Conservation (phyloP, 53 echinoderm and acorn worm species). For the Echinarachnius parma region DNA sequence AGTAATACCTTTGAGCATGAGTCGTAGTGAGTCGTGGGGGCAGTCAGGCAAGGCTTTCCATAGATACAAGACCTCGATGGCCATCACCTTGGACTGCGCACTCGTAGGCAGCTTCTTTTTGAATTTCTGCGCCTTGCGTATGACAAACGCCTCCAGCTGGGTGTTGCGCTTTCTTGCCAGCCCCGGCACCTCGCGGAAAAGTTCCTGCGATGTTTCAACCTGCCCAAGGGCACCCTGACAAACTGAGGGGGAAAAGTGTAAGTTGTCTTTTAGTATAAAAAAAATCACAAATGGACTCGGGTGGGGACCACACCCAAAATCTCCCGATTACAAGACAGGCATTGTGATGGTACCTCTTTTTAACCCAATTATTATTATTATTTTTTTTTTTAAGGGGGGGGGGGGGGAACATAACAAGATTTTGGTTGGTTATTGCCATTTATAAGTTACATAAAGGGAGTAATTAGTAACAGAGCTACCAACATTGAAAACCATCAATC, state of each 20-base stretch:
- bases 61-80: conserved; percentile 88
- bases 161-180: conserved; percentile 77
- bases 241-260: conserved; percentile 44
- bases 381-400: too few species aligned
- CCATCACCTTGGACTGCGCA: conserved; percentile 64
- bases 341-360: too few species aligned
- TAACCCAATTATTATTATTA: too few species aligned
- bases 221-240: conserved; percentile 82
- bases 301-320: too few species aligned
- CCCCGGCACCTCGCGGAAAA: conserved; percentile 85
- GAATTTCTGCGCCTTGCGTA: conserved; percentile 84
- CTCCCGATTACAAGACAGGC: too few species aligned
- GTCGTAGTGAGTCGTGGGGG: conserved; percentile 47
- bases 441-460: too few species aligned
- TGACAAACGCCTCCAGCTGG: conserved; percentile 86
- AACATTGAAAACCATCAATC: too few species aligned
- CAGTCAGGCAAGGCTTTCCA: conserved; percentile 95
- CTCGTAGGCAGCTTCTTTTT: conserved; percentile 81
- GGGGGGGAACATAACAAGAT: too few species aligned
- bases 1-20: conserved; percentile 86
- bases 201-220: conserved; percentile 80
- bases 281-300: too few species aligned
- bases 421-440: too few species aligned
- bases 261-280: not conserved
- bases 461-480: too few species aligned